Base-by-base conservation (phyloP, 1,140 invertebrate genomes). In the Euwallacea similis region DNA sequence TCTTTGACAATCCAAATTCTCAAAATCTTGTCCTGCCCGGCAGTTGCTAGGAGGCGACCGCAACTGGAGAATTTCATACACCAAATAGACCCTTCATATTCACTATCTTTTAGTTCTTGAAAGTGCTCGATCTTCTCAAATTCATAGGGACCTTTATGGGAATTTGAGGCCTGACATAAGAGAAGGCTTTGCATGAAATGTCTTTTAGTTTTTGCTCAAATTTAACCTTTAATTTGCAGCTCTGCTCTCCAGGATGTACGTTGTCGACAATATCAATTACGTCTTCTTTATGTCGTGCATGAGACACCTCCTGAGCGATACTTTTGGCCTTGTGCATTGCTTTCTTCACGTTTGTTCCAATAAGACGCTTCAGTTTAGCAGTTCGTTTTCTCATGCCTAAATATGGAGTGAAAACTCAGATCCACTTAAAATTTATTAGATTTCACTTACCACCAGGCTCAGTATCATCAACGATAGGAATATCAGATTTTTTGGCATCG, bases 51-150 rank as follows among this genome's bases (percentile, higher is more conserved):
- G 50, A 99, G 83, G 58, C 95, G 85, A 0, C 97, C 97, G 84
- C 96, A 98, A 33, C 90, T 91, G 56, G 96, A 98, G 81, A 99
- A 99, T 84, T 98, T 98, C 93, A 98, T 98, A 74, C 95, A 97
- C 97, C 97, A 99, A 75, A 99, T 92, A 4, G 97, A 94, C 42
- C 95, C 94, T 7, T 88, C 87, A 80, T 98, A 95, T 76, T 73
- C 71, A 94, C 93, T 76, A 50, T 76, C 76, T 58, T 75, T 78
- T 6, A 82, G 67, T 71, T 81, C 79, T 64, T 89, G 87, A 0
- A 89, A 86, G 67, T 89, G 87, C 73, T 88, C 88, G 46, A 88
- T 83, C 82, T 77, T 89, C 69, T 94, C 93, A 82, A 98, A 98
- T 78, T 98, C 96, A 80, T 95, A 96, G 0, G 96, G 96, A 1